These are phyloP conservation scores for Lithobates sylvaticus DNA, from an alignment of 2,797 vertebrate genomes.

Conservation along the genomic window DNA sequence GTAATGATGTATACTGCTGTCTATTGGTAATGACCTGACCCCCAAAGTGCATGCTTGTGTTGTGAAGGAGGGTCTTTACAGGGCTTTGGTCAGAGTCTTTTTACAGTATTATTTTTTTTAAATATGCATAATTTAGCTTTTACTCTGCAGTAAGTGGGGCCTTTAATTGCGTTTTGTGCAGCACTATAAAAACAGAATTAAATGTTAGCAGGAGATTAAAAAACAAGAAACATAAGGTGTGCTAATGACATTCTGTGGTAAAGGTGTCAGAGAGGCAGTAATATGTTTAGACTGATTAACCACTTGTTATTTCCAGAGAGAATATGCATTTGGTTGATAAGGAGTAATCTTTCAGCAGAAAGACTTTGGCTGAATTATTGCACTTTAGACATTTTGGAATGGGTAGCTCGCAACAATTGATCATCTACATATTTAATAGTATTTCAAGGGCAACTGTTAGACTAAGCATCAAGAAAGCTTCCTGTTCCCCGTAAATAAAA, in stretches of 20 bases:
- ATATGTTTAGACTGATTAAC: conserved; percentile 37
- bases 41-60: too few species aligned
- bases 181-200: conserved; percentile 42
- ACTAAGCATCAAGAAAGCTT: not conserved
- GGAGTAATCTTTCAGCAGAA: conserved; percentile 18
- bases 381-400: conserved; percentile 40
- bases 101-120: not conserved
- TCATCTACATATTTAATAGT: conserved; percentile 47
- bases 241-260: conserved; percentile 31
- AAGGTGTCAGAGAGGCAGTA: conserved; percentile 15
- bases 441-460: conserved; percentile 42
- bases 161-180: conserved; percentile 45
- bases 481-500: conserved; percentile 44
- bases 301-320: conserved; percentile 44
- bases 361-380: conserved; percentile 44
- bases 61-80: too few species aligned
- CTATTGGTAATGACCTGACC: too few species aligned
- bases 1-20: too few species aligned
- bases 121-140: not conserved
- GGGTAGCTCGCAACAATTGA: conserved; percentile 25
- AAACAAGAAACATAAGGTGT: conserved; percentile 53
- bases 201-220: conserved; percentile 48
- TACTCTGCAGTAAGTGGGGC: not conserved
- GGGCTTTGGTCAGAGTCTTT: too few species aligned
- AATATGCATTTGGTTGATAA: conserved; percentile 39